These are phyloP conservation scores for Thumatha senex DNA, from an alignment of 2,888 invertebrate species.

Conservation along the genomic window DNA sequence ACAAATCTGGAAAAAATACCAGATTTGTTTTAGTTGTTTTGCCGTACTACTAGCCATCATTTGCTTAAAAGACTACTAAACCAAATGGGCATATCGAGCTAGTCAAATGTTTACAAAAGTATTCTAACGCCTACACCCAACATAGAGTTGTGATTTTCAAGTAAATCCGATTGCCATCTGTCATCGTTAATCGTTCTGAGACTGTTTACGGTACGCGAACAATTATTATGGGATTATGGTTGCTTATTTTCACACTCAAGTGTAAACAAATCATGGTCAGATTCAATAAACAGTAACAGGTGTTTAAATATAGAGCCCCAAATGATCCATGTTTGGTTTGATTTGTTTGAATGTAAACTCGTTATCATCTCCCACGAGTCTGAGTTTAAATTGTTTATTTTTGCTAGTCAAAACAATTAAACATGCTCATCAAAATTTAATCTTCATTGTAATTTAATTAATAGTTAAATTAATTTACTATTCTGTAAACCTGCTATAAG, in stretches of 20 bases:
- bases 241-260: conserved; percentile 29
- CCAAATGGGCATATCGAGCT: background rate
- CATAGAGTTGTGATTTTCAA: too few species aligned
- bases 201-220: conserved; percentile 23
- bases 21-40: too few species aligned
- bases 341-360: conserved; percentile 11
- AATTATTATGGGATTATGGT: conserved; percentile 27
- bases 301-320: conserved; percentile 14
- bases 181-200: conserved; percentile 13
- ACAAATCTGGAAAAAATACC: too few species aligned
- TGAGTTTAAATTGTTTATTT: too few species aligned
- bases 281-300: conserved; percentile 25
- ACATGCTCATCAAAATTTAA: too few species aligned
- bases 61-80: too few species aligned
- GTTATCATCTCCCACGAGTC: too few species aligned
- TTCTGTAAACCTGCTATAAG: too few species aligned
- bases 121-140: background rate
- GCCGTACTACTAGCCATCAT: too few species aligned
- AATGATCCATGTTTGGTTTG: conserved; percentile 13
- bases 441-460: too few species aligned
- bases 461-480: too few species aligned
- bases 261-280: conserved; percentile 20
- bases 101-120: background rate
- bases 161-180: conserved; percentile 13
- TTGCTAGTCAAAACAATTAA: too few species aligned